Percentiles rank a stretch among this genome's conserved stretches.
Evolutionary conservation across 1,140 invertebrate species (phyloP).

Genomic region (Chelonus insularis): DNA sequence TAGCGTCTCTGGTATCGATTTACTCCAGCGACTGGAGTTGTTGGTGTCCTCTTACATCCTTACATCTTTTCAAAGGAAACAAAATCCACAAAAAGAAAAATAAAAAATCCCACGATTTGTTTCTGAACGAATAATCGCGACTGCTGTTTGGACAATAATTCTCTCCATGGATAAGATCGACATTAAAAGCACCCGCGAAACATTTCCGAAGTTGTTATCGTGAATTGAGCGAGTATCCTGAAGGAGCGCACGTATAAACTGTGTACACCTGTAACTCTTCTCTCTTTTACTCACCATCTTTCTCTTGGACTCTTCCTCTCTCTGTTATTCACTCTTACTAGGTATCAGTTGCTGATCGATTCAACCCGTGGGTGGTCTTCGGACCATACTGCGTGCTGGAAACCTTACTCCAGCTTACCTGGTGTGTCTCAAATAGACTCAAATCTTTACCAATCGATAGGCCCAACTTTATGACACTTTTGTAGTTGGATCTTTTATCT

Average conservation of each 20-base stretch:
- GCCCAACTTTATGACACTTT: no score
- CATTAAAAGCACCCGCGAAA: conserved; percentile 43
- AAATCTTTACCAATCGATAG: no score
- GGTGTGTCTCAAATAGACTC: conserved; percentile 31
- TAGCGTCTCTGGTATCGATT: conserved; percentile 24
- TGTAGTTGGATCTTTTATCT: no score
- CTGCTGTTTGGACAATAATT: conserved; percentile 39
- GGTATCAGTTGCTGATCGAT: conserved; percentile 56
- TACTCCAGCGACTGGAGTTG: conserved; percentile 1
- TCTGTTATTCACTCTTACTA: conserved; percentile 6
- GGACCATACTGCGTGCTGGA: conserved; percentile 42
- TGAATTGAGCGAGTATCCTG: conserved; percentile 43
- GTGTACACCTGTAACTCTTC: conserved; percentile 51
- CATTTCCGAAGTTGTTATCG: conserved; percentile 43
- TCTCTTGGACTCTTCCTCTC: not conserved
- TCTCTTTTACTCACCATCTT: conserved; percentile 14
- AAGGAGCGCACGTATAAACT: conserved; percentile 13
- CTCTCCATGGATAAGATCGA: conserved; percentile 44
- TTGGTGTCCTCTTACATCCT: conserved; percentile 22
- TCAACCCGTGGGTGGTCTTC: conserved; percentile 54
- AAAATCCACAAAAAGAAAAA: not conserved
- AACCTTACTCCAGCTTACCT: conserved; percentile 47
- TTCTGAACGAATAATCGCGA: conserved; percentile 24
- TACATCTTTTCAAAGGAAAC: not conserved
- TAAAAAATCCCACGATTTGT: conserved; percentile 36